Evolutionary conservation across 2,888 invertebrate genomes (phyloP), one percentile per base, ranked within the genome.

Genomic region (Nephrocerus scutellatus): DNA sequence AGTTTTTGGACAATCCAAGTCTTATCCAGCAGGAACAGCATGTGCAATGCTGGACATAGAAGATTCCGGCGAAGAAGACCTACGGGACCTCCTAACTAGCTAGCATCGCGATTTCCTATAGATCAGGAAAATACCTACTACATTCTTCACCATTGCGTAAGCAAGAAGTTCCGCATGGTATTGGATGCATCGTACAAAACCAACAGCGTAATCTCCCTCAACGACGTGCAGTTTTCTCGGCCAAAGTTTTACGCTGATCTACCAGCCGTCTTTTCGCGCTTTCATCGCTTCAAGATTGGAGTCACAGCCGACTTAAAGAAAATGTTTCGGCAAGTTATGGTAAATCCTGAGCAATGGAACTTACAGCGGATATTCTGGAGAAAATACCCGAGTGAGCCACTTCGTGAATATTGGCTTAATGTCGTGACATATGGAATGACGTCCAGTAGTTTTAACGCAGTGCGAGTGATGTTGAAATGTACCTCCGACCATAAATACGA

Each of bases 341-440:
- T 41, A 13, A 10, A 32, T 6, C 36, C 31, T 10, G 28, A 23
- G 9, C 41, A 41, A 12, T 36, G 28, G 36, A 33, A 41, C 8
- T 20, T 37, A 1, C 37, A 41, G 15, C 18, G 24, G 13, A 41
- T 41, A 7, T 24, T 41, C 14, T 41, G 41, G 41, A 36, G 36
- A 19, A 35, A 41, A 18, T 19, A 12, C 10, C 28, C 29, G 7
- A 12, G 21, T n/a, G 10, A 38, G 14, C 16, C 16, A 18, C n/a
- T 41, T 4, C 10, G 9, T 1, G 34, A 34, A 14, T 41, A 37
- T n/a, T 34, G 30, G 25, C 33, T 42, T 2, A 37, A 28, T 12
- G 30, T 23, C 4, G 36, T 33, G 8, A 37, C 41, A 3, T 36
- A 23, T 13, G 32, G 29, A 13, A 32, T 41, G 32, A 18, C 41